Conservation (phyloP, 1,140 invertebrate species). For the Saxidomus purpurata region DNA sequence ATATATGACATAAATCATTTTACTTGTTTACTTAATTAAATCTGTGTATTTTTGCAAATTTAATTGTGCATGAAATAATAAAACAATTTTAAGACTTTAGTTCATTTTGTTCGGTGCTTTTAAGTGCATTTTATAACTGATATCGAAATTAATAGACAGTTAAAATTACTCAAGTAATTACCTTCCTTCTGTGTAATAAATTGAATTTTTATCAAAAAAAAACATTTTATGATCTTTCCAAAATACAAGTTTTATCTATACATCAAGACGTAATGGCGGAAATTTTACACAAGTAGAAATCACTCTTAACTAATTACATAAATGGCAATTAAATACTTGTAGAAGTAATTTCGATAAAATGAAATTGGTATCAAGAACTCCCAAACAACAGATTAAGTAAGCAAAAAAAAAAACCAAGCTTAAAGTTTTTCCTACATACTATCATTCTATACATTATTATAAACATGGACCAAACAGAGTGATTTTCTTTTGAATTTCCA, state of each 20-base stretch:
- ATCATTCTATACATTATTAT: not conserved
- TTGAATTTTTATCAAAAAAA: not conserved
- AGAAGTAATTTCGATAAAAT: not conserved
- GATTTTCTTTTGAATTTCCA: not conserved
- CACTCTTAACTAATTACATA: not conserved
- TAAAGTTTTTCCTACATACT: too few relatives aligned
- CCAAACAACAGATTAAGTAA: too few relatives aligned
- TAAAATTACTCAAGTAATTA: not conserved
- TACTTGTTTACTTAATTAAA: constrained; percentile 20
- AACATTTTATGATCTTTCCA: constrained; percentile 1
- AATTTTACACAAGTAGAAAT: not conserved
- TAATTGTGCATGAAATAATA: constrained; percentile 3
- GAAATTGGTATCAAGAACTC: too few relatives aligned
- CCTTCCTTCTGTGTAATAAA: not conserved
- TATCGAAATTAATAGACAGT: constrained; percentile 1
- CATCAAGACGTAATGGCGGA: not conserved
- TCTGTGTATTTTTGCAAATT: constrained; percentile 8
- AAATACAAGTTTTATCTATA: not conserved
- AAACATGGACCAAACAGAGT: not conserved
- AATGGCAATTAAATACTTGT: not conserved
- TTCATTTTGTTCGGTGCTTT: not conserved
- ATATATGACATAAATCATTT: constrained; percentile 28
- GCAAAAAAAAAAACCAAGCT: too few relatives aligned
- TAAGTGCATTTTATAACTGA: not conserved
- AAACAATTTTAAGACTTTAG: not conserved